Evolutionary conservation across 2,797 vertebrate genomes (phyloP).

Genomic region (Avahi laniger): DNA sequence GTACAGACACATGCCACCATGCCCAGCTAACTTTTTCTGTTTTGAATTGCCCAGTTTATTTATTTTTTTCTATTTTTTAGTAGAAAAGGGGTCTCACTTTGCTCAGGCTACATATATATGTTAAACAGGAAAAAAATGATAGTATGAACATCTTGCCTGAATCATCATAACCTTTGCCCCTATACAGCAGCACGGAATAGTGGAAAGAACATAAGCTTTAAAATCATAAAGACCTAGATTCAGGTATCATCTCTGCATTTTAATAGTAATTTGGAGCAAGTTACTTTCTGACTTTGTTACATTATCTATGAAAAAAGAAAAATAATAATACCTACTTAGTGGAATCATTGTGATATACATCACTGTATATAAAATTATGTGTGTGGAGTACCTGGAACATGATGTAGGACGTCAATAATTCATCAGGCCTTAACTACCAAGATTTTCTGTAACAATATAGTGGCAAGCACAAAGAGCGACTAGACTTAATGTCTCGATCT

Average conservation of each 20-base stretch:
- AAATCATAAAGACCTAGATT: neutral
- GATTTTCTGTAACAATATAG: neutral
- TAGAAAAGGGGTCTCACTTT: too few relatives aligned
- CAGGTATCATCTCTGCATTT: neutral
- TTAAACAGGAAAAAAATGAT: neutral
- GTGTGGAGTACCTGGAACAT: neutral
- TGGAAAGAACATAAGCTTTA: neutral
- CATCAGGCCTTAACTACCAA: neutral
- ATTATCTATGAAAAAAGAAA: neutral
- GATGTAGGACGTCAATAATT: neutral
- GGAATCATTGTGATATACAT: neutral
- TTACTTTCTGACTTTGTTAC: neutral
- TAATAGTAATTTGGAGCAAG: neutral
- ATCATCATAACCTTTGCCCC: neutral
- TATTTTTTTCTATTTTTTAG: too few relatives aligned
- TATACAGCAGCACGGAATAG: neutral
- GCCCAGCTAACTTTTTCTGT: too few relatives aligned
- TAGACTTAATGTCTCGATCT: neutral
- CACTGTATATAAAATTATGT: neutral
- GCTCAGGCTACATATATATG: too few relatives aligned
- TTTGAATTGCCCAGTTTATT: too few relatives aligned
- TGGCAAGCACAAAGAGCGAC: neutral
- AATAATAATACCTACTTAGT: neutral
- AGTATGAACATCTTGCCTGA: neutral
- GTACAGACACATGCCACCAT: too few relatives aligned